phyloP scores from a whole-genome alignment of 1,140 invertebrate species.

The Drusus annulatus region DNA sequence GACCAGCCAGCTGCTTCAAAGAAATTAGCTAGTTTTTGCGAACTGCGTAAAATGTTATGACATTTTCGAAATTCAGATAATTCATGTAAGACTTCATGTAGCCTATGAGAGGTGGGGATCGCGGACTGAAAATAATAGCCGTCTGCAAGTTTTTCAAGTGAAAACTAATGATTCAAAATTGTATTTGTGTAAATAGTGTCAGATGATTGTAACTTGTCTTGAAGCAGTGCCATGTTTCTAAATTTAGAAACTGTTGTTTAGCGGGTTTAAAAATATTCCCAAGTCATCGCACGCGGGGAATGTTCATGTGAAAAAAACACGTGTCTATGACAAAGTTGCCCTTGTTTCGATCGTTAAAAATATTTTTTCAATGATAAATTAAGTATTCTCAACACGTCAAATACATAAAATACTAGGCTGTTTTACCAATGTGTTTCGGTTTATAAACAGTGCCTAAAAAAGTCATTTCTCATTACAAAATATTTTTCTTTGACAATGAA shows the following conservation, averaged over 20 bases:
- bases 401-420: too few relatives aligned
- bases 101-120: neutral
- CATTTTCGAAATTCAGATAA: neutral
- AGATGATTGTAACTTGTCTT: slow-evolving; percentile 7
- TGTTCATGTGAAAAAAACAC: neutral
- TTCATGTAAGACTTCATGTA: neutral
- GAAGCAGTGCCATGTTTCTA: slow-evolving; percentile 13
- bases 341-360: neutral
- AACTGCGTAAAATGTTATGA: neutral
- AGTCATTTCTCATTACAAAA: too few relatives aligned
- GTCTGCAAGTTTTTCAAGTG: neutral
- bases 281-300: slow-evolving; percentile 5
- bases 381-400: too few relatives aligned
- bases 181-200: neutral
- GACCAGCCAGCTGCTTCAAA: too few relatives aligned
- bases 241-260: slow-evolving; percentile 12
- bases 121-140: neutral
- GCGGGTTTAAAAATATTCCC: neutral
- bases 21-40: too few relatives aligned
- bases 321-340: neutral
- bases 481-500: too few relatives aligned
- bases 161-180: neutral
- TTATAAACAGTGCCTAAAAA: too few relatives aligned
- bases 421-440: too few relatives aligned
- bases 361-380: neutral